Conservation (phyloP, 2,888 invertebrate species). For the Drosophila nr. perissopoda region DNA sequence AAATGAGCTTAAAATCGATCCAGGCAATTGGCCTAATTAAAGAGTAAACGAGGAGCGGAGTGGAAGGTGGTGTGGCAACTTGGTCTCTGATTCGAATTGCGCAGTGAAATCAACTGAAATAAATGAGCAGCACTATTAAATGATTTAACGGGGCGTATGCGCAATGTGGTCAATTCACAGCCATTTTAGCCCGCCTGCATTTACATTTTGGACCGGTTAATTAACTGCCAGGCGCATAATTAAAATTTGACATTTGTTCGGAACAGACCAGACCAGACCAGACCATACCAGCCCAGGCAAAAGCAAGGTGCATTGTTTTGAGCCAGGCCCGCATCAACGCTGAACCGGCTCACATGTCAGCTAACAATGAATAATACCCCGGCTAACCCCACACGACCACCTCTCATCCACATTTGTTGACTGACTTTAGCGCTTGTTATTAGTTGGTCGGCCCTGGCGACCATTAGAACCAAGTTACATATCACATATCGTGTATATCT, state of each 20-base stretch:
- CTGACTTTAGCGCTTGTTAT: constrained; percentile 47
- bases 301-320: constrained; percentile 41
- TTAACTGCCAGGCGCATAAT: constrained; percentile 59
- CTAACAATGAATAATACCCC: constrained; percentile 50
- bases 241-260: constrained; percentile 47
- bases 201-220: constrained; percentile 40
- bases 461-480: constrained; percentile 44
- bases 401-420: constrained; percentile 38
- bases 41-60: not conserved
- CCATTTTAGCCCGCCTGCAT: constrained; percentile 18
- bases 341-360: constrained; percentile 47
- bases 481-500: constrained; percentile 21
- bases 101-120: constrained; percentile 26
- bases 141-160: constrained; percentile 61
- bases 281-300: not conserved
- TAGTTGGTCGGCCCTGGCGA: constrained; percentile 43
- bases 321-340: not conserved
- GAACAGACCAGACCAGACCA: not conserved
- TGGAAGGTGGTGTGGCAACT: too few species aligned
- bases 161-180: constrained; percentile 51
- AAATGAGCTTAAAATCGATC: constrained; percentile 33
- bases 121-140: constrained; percentile 46
- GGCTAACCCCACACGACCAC: not conserved
- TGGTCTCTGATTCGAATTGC: not conserved
- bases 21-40: constrained; percentile 48